These are phyloP conservation scores for Oriolus oriolus DNA, from an alignment of 2,113 vertebrate species.

Conservation along the genomic window DNA sequence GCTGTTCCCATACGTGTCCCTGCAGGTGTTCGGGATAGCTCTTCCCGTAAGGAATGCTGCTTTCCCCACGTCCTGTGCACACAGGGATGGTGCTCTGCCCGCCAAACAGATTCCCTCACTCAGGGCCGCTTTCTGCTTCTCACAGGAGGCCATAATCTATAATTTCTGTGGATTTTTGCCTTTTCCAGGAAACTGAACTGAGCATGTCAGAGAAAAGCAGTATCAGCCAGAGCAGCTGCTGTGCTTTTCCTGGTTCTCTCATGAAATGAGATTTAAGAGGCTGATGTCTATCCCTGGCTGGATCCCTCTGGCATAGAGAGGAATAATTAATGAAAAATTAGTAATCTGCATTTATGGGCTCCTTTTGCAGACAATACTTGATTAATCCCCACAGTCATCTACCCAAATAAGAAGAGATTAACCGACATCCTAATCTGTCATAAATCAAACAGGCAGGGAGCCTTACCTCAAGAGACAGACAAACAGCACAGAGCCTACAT, in stretches of 20 bases:
- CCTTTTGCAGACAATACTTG: background rate
- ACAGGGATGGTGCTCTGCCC: background rate
- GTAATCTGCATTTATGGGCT: background rate
- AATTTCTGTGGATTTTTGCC: background rate
- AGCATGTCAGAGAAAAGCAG: background rate
- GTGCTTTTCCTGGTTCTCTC: background rate
- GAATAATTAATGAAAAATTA: background rate
- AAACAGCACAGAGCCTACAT: background rate
- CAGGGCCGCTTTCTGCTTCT: background rate
- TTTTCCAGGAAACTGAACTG: background rate
- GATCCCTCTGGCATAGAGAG: background rate
- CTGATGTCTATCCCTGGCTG: background rate
- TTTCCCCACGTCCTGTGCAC: conserved; percentile 64
- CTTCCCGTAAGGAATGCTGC: conserved; percentile 70
- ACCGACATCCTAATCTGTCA: background rate
- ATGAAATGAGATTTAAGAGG: background rate
- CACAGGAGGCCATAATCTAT: background rate
- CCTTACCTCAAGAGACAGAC: background rate
- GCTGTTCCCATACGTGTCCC: fast-evolving
- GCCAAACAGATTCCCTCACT: background rate
- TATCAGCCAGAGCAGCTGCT: background rate
- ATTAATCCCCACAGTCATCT: background rate
- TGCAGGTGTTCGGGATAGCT: background rate
- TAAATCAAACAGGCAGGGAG: background rate
- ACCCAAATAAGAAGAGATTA: conserved; percentile 4